Evolutionary conservation across 2,113 vertebrate species (phyloP), one percentile per base, ranked within the genome.

Genomic region (Accipiter virgatus): DNA sequence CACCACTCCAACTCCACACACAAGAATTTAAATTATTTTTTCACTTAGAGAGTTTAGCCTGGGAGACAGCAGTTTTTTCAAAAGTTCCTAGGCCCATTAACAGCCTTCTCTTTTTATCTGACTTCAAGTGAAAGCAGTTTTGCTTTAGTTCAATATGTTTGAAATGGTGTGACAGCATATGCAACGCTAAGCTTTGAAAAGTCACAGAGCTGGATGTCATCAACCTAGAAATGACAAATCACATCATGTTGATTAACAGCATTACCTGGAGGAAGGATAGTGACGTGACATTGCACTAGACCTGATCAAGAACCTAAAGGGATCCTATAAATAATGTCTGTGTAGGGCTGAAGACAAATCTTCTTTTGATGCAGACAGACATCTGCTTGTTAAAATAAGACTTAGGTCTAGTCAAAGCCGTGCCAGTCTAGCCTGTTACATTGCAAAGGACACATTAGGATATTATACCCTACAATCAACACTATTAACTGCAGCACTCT

Each of bases 191-290:
- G 55, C 91, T 94, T 91, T 95, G 93, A 71, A 34, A 93, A 92
- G 88, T 43, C 71, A 29, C 53, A 56, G 88, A 75, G 34, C 45
- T 78, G 86, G 50, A 27, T 93, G 94, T 77, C 27, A 7, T 94
- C 92, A 93, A 17, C 92, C 86, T 13, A 93, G 84, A 95, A 96
- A 85, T 63, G 95, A 87, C 91, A 91, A 66, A 89, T 73, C 81
- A 15, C 87, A 89, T 94, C 83, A 34, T 9, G 53, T 77, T 94
- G 86, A 71, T 74, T 13, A 61, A 36, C 50, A 65, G 75, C 80
- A n/a, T 65, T 92, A 75, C 52, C 72, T 85, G 86, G 19, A 96
- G 81, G 83, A 84, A 45, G 63, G 70, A 20, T 27, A n/a, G 23
- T 52, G 81, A 70, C 0, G 10, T 67, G 82, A 10, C 42, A 8